Percentiles rank a stretch among this genome's conserved stretches.
phyloP scores from a whole-genome alignment of 2,888 invertebrate species.

The Spodoptera picta region DNA sequence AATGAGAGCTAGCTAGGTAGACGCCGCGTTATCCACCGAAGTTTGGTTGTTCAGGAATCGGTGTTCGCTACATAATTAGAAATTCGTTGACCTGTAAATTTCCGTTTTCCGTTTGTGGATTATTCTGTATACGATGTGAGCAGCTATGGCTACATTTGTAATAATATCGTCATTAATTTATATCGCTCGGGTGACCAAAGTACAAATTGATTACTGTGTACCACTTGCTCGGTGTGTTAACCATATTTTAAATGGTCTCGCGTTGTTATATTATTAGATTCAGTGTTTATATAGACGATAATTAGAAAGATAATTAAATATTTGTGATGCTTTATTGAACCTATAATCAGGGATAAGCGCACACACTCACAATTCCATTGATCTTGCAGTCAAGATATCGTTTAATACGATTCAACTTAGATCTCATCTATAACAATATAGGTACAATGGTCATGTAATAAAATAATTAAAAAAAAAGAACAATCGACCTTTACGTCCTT shows the following conservation, averaged over 20 bases:
- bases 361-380: too few relatives aligned
- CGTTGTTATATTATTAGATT: slow-evolving; percentile 10
- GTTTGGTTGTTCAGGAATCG: slow-evolving; percentile 63
- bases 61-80: slow-evolving; percentile 68
- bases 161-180: slow-evolving; percentile 65
- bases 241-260: slow-evolving; percentile 33
- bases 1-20: slow-evolving; percentile 10
- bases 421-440: too few relatives aligned
- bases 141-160: slow-evolving; percentile 65
- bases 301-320: slow-evolving; percentile 7
- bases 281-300: slow-evolving; percentile 2
- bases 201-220: slow-evolving; percentile 58
- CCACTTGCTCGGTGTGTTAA: slow-evolving; percentile 30
- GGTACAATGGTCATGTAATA: too few relatives aligned
- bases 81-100: slow-evolving; percentile 71
- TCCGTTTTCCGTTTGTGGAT: slow-evolving; percentile 57
- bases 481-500: too few relatives aligned
- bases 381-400: too few relatives aligned
- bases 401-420: too few relatives aligned
- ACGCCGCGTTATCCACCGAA: slow-evolving; percentile 26
- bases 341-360: too few relatives aligned
- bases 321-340: slow-evolving; percentile 2
- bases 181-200: slow-evolving; percentile 58
- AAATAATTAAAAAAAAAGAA: too few relatives aligned
- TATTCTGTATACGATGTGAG: slow-evolving; percentile 68